A percentile compares a stretch with the other conserved stretches of the same genome.
Conservation (phyloP, 2,888 invertebrate species). For the Agelastica alni region DNA sequence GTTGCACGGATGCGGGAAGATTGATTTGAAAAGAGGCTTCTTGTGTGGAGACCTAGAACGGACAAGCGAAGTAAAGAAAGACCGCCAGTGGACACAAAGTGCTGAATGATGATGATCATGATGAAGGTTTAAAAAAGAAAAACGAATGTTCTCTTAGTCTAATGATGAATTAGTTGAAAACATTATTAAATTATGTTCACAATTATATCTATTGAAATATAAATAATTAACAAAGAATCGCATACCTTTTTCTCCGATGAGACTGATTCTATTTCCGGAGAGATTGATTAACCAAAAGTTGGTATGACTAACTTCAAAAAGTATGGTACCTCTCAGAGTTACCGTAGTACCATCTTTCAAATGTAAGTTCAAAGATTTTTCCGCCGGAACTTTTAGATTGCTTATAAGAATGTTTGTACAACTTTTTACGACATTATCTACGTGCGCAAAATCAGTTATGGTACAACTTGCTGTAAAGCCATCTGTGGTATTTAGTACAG, state of each 20-base stretch:
- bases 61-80: too few relatives aligned
- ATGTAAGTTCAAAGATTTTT: constrained; percentile 11
- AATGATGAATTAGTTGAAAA: too few relatives aligned
- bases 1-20: too few relatives aligned
- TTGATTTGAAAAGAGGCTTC: too few relatives aligned
- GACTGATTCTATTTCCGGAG: constrained; percentile 5
- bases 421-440: constrained; percentile 4
- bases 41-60: too few relatives aligned
- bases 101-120: too few relatives aligned
- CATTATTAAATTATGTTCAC: too few relatives aligned
- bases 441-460: constrained; percentile 12
- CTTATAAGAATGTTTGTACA: constrained; percentile 20
- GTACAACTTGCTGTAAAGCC: constrained; percentile 4
- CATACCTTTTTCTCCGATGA: constrained; percentile 12
- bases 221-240: too few relatives aligned
- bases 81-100: too few relatives aligned
- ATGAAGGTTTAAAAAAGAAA: too few relatives aligned
- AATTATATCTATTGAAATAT: too few relatives aligned
- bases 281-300: constrained; percentile 17
- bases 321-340: constrained; percentile 14
- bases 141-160: too few relatives aligned
- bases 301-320: constrained; percentile 20
- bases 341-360: constrained; percentile 18
- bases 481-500: not conserved
- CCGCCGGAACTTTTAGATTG: constrained; percentile 22